Percentiles rank a stretch among this genome's conserved stretches.
These are phyloP conservation scores for Egretta garzetta DNA, from an alignment of 2,113 vertebrate species.

Conservation along the genomic window DNA sequence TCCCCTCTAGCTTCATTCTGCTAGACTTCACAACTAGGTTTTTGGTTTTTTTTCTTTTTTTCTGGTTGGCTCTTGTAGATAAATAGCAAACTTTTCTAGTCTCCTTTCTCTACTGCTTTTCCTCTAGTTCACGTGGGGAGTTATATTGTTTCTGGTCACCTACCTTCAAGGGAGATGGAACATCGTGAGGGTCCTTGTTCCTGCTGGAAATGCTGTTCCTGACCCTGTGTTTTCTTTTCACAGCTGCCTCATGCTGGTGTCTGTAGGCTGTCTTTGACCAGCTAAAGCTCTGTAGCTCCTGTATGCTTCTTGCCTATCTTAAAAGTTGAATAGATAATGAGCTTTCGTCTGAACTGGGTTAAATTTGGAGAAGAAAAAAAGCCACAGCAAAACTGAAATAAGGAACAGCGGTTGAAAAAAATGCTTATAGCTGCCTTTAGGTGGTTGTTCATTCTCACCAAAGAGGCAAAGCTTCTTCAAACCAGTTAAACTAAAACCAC, in stretches of 20 bases:
- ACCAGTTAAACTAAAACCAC: background rate
- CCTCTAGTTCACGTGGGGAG: accelerated
- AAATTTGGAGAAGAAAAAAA: background rate
- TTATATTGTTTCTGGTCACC: background rate
- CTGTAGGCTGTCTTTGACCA: background rate
- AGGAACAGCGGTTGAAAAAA: background rate
- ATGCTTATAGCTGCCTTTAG: background rate
- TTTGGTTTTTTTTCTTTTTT: no score
- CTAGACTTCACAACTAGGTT: background rate
- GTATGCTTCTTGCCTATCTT: background rate
- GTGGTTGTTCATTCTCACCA: background rate
- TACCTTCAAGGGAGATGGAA: background rate
- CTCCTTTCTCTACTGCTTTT: background rate
- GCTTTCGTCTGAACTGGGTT: background rate
- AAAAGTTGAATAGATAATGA: background rate
- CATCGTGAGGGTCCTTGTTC: background rate
- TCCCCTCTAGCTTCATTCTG: background rate
- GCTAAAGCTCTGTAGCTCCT: background rate
- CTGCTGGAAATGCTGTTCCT: background rate
- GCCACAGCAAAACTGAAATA: background rate
- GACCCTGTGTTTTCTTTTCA: background rate
- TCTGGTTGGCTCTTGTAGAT: background rate
- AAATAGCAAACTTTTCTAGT: background rate
- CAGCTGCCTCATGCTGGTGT: background rate
- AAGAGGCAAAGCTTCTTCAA: background rate